phyloP scores from a whole-genome alignment of 2,113 vertebrate genomes.

The Colinus virginianus region DNA sequence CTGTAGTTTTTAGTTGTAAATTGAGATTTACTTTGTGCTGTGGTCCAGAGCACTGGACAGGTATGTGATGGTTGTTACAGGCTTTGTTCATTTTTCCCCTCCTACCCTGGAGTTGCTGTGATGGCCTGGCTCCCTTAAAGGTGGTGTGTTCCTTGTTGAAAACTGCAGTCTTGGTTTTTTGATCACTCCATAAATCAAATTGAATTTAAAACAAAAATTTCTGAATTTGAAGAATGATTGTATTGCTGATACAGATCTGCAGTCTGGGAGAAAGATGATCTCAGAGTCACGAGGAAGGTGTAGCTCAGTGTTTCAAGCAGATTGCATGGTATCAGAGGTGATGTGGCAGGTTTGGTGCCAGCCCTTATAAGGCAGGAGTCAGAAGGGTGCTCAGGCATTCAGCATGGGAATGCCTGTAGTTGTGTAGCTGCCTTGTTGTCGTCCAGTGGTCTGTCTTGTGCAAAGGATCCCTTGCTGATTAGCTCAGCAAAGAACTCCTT shows the following conservation, averaged over 20 bases:
- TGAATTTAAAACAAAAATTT: not conserved
- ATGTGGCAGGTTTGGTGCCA: rapidly evolving
- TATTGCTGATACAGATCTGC: not conserved
- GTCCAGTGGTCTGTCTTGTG: not conserved
- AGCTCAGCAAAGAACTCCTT: not conserved
- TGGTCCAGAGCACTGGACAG: not conserved
- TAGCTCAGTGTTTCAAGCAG: not conserved
- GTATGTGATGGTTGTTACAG: not conserved
- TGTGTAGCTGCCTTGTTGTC: not conserved
- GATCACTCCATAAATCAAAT: not conserved
- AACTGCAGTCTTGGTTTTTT: not conserved
- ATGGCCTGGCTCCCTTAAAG: not conserved
- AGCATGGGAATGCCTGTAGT: not conserved
- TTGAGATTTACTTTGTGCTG: rapidly evolving
- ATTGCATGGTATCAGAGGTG: not conserved
- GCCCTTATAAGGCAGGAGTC: not conserved
- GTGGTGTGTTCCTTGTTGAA: not conserved
- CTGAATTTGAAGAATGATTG: not conserved
- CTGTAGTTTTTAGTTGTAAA: not conserved
- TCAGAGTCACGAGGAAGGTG: not conserved
- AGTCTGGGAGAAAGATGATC: not conserved
- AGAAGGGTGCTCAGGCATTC: not conserved
- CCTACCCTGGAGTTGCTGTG: not conserved
- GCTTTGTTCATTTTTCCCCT: not conserved
- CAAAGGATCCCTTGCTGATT: not conserved